Conservation (phyloP, 2,797 vertebrate genomes). For the Arnoldichthys spilopterus region DNA sequence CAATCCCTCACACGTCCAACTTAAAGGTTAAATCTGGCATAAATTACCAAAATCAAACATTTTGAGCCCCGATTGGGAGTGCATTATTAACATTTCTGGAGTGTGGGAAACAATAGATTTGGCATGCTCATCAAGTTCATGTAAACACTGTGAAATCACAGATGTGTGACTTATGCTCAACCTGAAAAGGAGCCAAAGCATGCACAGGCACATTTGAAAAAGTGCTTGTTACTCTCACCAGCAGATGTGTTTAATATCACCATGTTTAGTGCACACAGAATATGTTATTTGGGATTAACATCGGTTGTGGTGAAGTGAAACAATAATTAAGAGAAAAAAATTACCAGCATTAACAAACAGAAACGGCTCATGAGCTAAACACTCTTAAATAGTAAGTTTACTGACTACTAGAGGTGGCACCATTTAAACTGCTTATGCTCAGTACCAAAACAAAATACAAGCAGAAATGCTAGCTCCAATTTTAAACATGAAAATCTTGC, state of each 20-base stretch:
- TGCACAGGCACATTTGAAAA: neutral
- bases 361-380: neutral
- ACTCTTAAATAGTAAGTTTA: neutral
- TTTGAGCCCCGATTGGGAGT: conserved; percentile 34
- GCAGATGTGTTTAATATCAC: conserved; percentile 13
- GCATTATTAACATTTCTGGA: conserved; percentile 45
- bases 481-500: neutral
- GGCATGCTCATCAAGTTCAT: conserved; percentile 34
- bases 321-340: neutral
- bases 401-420: neutral
- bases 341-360: neutral
- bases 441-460: neutral
- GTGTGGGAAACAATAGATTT: conserved; percentile 39
- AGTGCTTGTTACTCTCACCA: neutral
- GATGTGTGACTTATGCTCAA: conserved; percentile 41
- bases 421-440: neutral
- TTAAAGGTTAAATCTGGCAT: conserved; percentile 55
- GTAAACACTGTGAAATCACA: conserved; percentile 38
- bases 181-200: conserved; percentile 37
- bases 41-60: conserved; percentile 52
- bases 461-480: neutral
- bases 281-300: neutral
- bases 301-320: neutral
- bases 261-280: neutral
- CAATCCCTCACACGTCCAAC: conserved; percentile 47